phyloP scores from a whole-genome alignment of 2,888 invertebrate species.

The Andrena haemorrhoa region DNA sequence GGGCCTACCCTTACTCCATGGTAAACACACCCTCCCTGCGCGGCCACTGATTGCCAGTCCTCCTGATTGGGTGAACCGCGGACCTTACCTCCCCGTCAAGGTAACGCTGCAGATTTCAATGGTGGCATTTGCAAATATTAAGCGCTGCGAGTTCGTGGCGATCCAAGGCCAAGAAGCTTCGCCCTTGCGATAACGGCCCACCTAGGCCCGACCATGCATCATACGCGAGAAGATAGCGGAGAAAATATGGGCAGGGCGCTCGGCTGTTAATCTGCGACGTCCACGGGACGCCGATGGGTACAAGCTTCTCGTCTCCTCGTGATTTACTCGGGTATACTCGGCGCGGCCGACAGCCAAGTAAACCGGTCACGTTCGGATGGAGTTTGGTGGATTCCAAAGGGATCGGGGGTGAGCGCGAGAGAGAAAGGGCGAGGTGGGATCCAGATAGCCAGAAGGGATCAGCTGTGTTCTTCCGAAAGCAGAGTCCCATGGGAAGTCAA shows the following conservation, averaged over 20 bases:
- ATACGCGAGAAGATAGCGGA: conserved; percentile 17
- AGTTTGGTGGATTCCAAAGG: conserved; percentile 69
- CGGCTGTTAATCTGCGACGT: conserved; percentile 29
- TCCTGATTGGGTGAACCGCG: conserved; percentile 5
- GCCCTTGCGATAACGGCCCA: conserved; percentile 7
- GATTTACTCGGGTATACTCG: conserved; percentile 57
- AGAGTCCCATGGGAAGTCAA: conserved; percentile 84
- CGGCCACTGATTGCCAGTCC: not conserved
- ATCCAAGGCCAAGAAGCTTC: not conserved
- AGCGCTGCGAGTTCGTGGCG: not conserved
- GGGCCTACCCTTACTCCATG: conserved; percentile 70
- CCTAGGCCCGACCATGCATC: conserved; percentile 10
- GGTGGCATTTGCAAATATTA: too few relatives aligned
- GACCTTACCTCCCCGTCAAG: not conserved
- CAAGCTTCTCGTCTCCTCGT: conserved; percentile 49
- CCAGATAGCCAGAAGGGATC: conserved; percentile 83
- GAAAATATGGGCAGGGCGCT: conserved; percentile 14
- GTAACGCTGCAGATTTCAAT: too few relatives aligned
- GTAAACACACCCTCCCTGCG: not conserved
- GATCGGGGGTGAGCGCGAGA: conserved; percentile 44
- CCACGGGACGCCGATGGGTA: conserved; percentile 13
- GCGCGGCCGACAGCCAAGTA: conserved; percentile 69
- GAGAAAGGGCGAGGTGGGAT: conserved; percentile 60
- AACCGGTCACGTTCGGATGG: conserved; percentile 82
- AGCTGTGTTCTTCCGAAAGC: conserved; percentile 82